Evolutionary conservation across 2,888 invertebrate species (phyloP).

Genomic region (Drosophila incognita): DNA sequence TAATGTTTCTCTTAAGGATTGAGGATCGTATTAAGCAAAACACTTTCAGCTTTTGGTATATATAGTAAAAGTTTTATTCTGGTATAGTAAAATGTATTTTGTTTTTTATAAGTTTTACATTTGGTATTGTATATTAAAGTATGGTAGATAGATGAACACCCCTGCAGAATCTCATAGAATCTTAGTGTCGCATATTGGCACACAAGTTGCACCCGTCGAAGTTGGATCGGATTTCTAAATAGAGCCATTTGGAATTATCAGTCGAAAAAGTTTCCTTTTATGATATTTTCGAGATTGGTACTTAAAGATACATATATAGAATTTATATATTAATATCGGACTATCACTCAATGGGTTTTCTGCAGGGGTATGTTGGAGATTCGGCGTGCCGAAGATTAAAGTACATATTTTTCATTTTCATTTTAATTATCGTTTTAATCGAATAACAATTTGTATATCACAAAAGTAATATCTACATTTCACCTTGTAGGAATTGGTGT

Average conservation of each 20-base stretch:
- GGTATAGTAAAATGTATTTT: slow-evolving; percentile 64
- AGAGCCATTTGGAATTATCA: slow-evolving; percentile 27
- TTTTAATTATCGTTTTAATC: slow-evolving; percentile 64
- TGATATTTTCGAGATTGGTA: slow-evolving; percentile 41
- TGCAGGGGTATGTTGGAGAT: slow-evolving; percentile 43
- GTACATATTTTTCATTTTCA: slow-evolving; percentile 18
- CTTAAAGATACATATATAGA: slow-evolving; percentile 26
- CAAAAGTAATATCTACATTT: slow-evolving; percentile 81
- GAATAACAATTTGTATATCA: slow-evolving; percentile 76
- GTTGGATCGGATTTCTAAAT: slow-evolving; percentile 52
- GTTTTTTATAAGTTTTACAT: slow-evolving; percentile 60
- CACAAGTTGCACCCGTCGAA: slow-evolving; percentile 14
- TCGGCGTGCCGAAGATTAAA: slow-evolving; percentile 48
- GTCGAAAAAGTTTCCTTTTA: slow-evolving; percentile 30
- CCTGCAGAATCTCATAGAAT: slow-evolving; percentile 47
- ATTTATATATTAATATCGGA: slow-evolving; percentile 17
- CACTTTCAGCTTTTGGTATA: slow-evolving; percentile 29
- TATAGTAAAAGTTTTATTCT: slow-evolving; percentile 67
- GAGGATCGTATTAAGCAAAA: background rate
- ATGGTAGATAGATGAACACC: slow-evolving; percentile 56
- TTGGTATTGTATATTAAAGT: slow-evolving; percentile 62
- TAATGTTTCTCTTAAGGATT: background rate
- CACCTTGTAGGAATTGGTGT: slow-evolving; percentile 78
- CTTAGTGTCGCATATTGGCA: slow-evolving; percentile 18
- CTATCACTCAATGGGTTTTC: slow-evolving; percentile 18